Percentiles rank a stretch among this genome's conserved stretches.
Evolutionary conservation across 2,888 invertebrate species (phyloP).

Genomic region (Brenthis hecate): DNA sequence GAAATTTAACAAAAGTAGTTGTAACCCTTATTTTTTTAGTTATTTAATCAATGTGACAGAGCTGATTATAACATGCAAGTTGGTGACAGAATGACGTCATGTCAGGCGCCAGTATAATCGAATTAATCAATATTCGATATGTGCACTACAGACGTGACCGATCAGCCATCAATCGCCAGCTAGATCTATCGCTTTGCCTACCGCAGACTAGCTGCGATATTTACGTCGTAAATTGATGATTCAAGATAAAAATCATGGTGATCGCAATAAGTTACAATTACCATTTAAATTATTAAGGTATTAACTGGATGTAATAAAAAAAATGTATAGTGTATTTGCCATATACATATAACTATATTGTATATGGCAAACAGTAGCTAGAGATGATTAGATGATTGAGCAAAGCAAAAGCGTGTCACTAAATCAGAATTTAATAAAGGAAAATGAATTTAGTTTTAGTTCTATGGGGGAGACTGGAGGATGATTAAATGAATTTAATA

Average conservation of each 20-base stretch:
- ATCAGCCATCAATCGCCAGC: slow-evolving; percentile 68
- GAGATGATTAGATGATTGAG: too few species aligned
- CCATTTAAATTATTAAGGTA: slow-evolving; percentile 1
- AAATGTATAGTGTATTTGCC: too few species aligned
- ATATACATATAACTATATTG: too few species aligned
- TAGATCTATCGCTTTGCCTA: slow-evolving; percentile 67
- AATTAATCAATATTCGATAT: slow-evolving; percentile 58
- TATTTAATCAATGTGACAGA: neutral
- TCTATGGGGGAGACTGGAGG: too few species aligned
- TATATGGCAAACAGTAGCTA: too few species aligned
- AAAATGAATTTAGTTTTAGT: too few species aligned
- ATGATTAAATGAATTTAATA: too few species aligned
- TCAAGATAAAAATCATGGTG: slow-evolving; percentile 31
- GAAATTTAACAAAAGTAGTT: neutral
- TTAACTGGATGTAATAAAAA: neutral
- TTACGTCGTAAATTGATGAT: slow-evolving; percentile 35
- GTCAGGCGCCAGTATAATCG: slow-evolving; percentile 62
- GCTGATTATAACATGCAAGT: slow-evolving; percentile 9
- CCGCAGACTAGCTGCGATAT: slow-evolving; percentile 60
- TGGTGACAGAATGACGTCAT: slow-evolving; percentile 56
- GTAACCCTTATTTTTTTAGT: neutral
- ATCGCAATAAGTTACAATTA: slow-evolving; percentile 21
- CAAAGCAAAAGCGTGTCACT: too few species aligned
- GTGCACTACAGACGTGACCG: slow-evolving; percentile 64
- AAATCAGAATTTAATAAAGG: too few species aligned